A percentile compares a stretch with the other conserved stretches of the same genome.
Conservation (phyloP, 2,797 vertebrate genomes). For the Enteromius trimaculatus region DNA sequence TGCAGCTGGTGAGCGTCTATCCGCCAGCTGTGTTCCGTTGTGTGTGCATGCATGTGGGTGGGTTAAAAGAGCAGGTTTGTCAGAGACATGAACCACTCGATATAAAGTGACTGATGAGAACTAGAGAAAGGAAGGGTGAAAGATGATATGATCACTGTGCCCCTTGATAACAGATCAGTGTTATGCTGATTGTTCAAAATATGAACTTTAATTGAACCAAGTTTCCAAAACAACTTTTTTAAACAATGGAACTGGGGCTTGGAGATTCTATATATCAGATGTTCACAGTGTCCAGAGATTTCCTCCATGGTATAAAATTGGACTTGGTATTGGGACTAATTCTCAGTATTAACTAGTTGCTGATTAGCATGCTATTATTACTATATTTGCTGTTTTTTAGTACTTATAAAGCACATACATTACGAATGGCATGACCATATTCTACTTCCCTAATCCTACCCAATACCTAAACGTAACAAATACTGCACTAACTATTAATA, state of each 20-base stretch:
- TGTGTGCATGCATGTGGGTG: not conserved
- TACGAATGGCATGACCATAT: not conserved
- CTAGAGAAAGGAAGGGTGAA: slow-evolving; percentile 12
- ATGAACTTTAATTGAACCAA: not conserved
- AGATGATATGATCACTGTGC: slow-evolving; percentile 5
- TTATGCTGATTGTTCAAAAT: slow-evolving; percentile 1
- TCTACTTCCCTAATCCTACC: not conserved
- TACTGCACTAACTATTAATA: too few species aligned
- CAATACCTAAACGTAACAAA: too few species aligned
- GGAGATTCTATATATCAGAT: not conserved
- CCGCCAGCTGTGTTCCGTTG: slow-evolving; percentile 38
- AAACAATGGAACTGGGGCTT: not conserved
- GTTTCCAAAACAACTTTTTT: slow-evolving; percentile 8
- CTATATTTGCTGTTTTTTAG: not conserved
- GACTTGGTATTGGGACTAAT: not conserved
- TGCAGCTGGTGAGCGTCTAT: slow-evolving; percentile 34
- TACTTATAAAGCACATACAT: not conserved
- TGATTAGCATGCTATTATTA: not conserved
- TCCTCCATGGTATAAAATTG: not conserved
- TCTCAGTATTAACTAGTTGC: not conserved
- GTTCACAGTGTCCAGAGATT: not conserved
- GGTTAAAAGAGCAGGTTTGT: slow-evolving; percentile 20
- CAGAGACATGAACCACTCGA: slow-evolving; percentile 1
- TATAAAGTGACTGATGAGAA: slow-evolving; percentile 24
- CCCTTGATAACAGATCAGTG: not conserved